Percentiles rank a stretch among this genome's conserved stretches.
Conservation (phyloP, 2,888 invertebrate genomes). For the Drosophila macrospina region DNA sequence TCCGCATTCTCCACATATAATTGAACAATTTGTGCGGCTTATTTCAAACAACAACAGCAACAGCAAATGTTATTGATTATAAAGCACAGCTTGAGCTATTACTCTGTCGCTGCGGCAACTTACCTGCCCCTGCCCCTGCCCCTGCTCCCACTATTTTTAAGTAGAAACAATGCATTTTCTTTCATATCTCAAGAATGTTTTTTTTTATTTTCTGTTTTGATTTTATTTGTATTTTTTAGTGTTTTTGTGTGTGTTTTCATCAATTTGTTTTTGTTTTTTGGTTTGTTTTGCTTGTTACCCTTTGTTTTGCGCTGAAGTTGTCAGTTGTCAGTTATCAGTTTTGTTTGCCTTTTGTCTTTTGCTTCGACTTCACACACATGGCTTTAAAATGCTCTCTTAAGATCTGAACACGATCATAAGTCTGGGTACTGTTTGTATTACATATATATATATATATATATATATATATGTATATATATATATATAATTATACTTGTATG, state of each 20-base stretch:
- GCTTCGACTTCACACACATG: too few species aligned
- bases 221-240: conserved; percentile 72
- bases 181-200: conserved; percentile 78
- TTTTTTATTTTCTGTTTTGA: conserved; percentile 50
- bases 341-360: too few species aligned
- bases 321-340: too few species aligned
- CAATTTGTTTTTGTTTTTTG: conserved; percentile 46
- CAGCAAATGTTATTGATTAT: conserved; percentile 66
- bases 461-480: conserved; percentile 50
- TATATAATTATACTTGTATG: conserved; percentile 18
- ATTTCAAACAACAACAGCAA: conserved; percentile 58
- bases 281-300: conserved; percentile 50
- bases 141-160: conserved; percentile 5
- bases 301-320: conserved; percentile 82
- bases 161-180: conserved; percentile 58
- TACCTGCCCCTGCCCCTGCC: neutral
- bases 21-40: conserved; percentile 76
- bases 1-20: conserved; percentile 42
- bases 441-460: conserved; percentile 24
- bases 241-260: conserved; percentile 55
- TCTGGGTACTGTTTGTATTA: conserved; percentile 24
- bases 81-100: conserved; percentile 55
- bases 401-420: conserved; percentile 52
- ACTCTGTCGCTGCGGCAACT: conserved; percentile 4
- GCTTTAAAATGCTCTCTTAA: conserved; percentile 66